Conservation (phyloP, 2,797 vertebrate genomes). For the Chrosomus eos region DNA sequence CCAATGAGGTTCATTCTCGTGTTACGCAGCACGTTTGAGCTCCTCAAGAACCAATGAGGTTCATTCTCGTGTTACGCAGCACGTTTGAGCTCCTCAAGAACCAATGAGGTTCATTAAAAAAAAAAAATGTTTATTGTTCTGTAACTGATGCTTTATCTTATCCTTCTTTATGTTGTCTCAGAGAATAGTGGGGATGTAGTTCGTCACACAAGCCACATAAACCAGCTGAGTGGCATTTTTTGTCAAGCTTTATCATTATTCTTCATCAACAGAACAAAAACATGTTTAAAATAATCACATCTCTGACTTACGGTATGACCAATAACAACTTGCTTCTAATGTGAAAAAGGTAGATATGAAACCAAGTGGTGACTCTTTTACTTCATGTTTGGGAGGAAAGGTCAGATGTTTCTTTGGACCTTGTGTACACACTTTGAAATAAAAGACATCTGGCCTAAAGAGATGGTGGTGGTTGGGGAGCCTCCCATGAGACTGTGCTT, state of each 20-base stretch:
- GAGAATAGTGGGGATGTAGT: not conserved
- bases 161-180: not conserved
- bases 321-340: not conserved
- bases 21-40: not conserved
- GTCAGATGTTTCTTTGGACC: slow-evolving; percentile 2
- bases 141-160: not conserved
- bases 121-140: no score
- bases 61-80: not conserved
- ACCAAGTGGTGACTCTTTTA: not conserved
- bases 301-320: not conserved
- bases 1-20: not conserved
- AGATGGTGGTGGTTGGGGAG: slow-evolving; percentile 10
- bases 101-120: not conserved
- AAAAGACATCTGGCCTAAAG: slow-evolving; percentile 31
- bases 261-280: not conserved
- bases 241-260: not conserved
- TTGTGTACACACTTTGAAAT: not conserved
- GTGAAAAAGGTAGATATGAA: slow-evolving; percentile 5
- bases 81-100: rapidly evolving
- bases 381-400: not conserved
- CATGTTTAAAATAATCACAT: not conserved
- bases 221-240: not conserved
- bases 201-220: not conserved
- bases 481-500: slow-evolving; percentile 43
- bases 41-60: not conserved